Percentiles rank a stretch among this genome's conserved stretches.
Conservation (phyloP, 2,888 invertebrate genomes). For the Clanis bilineata region DNA sequence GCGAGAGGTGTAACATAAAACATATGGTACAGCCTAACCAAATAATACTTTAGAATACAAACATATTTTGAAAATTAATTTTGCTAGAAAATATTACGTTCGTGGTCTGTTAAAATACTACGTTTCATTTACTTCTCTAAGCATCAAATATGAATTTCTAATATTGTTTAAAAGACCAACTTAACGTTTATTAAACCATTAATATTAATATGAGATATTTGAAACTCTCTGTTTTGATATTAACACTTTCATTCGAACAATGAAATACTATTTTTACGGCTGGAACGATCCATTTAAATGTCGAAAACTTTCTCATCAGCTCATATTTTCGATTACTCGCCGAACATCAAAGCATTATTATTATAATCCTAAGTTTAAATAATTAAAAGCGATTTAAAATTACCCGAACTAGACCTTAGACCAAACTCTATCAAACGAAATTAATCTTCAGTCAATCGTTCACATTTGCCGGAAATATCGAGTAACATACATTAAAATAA, state of each 20-base stretch:
- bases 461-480: too few species aligned
- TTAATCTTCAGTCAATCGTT: too few species aligned
- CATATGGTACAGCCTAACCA: neutral
- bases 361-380: too few species aligned
- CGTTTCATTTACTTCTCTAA: too few species aligned
- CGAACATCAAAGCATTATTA: neutral
- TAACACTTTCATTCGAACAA: neutral
- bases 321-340: neutral
- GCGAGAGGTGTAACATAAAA: neutral
- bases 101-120: neutral
- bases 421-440: too few species aligned
- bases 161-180: conserved; percentile 14
- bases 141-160: neutral
- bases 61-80: neutral
- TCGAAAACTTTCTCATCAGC: neutral
- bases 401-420: too few species aligned
- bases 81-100: neutral
- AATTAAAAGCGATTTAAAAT: too few species aligned
- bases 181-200: conserved; percentile 14
- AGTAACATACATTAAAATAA: too few species aligned
- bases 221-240: neutral
- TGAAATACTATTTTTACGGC: neutral
- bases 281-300: neutral
- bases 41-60: neutral
- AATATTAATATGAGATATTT: neutral